A percentile compares a stretch with the other conserved stretches of the same genome.
Conservation (phyloP, 2,888 invertebrate species). For the Merodon equestris region DNA sequence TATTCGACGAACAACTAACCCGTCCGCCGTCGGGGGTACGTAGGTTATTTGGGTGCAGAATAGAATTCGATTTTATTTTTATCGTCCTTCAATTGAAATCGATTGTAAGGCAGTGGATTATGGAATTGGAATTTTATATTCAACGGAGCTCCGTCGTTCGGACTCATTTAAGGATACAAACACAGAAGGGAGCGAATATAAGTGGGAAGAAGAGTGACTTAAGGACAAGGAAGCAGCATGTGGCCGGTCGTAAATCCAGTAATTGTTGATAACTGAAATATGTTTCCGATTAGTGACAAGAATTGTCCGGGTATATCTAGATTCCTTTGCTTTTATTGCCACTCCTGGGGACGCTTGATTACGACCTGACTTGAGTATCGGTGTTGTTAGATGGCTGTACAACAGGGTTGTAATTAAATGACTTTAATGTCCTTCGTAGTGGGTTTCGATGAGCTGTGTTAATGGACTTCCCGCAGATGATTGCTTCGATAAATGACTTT, state of each 20-base stretch:
- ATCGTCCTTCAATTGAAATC: conserved; percentile 67
- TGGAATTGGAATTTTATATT: conserved; percentile 60
- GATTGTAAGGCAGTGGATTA: conserved; percentile 63
- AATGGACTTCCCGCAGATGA: conserved; percentile 10
- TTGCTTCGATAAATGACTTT: too few relatives aligned
- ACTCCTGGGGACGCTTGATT: conserved; percentile 9
- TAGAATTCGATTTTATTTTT: conserved; percentile 60
- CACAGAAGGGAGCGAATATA: neutral
- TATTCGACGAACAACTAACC: conserved; percentile 25
- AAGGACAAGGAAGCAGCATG: conserved; percentile 15
- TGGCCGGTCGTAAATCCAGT: conserved; percentile 42
- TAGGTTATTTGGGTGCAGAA: neutral
- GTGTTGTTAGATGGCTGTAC: conserved; percentile 34
- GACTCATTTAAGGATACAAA: neutral
- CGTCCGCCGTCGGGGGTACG: neutral
- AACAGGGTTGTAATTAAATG: conserved; percentile 62
- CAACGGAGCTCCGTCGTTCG: conserved; percentile 25
- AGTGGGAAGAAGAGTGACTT: neutral
- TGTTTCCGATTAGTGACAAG: conserved; percentile 64
- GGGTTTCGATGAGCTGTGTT: conserved; percentile 53
- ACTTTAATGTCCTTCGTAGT: conserved; percentile 56
- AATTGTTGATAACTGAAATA: conserved; percentile 66
- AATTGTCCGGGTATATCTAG: conserved; percentile 57
- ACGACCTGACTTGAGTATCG: too few relatives aligned
- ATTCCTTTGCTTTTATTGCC: conserved; percentile 42